A percentile compares a stretch with the other conserved stretches of the same genome.
phyloP scores from a whole-genome alignment of 2,113 vertebrate genomes.

The Microtus oregoni region DNA sequence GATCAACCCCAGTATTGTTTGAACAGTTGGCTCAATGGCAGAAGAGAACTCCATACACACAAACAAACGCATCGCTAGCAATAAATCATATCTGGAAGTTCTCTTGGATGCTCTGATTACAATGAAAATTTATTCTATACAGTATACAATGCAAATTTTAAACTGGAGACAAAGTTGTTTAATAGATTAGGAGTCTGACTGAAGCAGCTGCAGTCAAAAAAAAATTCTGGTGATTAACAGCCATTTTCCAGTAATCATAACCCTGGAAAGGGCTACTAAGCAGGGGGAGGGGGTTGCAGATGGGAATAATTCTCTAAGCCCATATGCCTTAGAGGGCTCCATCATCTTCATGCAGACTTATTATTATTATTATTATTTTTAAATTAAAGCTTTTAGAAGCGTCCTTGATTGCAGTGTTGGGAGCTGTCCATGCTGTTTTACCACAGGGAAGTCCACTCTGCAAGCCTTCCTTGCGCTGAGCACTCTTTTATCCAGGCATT shows the following conservation, averaged over 20 bases:
- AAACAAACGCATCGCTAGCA: slow-evolving; percentile 75
- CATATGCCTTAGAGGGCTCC: slow-evolving; percentile 77
- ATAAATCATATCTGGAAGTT: slow-evolving; percentile 79
- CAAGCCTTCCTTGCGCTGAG: slow-evolving; percentile 65
- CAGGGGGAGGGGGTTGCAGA: slow-evolving; percentile 81
- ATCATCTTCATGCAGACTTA: slow-evolving; percentile 80
- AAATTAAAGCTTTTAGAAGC: slow-evolving; percentile 81
- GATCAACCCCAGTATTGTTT: slow-evolving; percentile 76
- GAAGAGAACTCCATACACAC: slow-evolving; percentile 58
- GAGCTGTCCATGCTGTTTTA: slow-evolving; percentile 79
- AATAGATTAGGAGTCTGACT: slow-evolving; percentile 82
- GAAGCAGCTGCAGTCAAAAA: slow-evolving; percentile 85
- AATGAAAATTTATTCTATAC: slow-evolving; percentile 82
- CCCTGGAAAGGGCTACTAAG: slow-evolving; percentile 84
- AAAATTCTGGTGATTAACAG: slow-evolving; percentile 84
- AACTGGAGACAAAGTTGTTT: slow-evolving; percentile 82
- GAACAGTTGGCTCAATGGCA: slow-evolving; percentile 69
- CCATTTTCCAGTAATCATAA: slow-evolving; percentile 87
- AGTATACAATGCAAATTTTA: slow-evolving; percentile 83
- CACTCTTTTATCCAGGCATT: slow-evolving; percentile 68
- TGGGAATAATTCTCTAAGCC: slow-evolving; percentile 83
- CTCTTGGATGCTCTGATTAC: slow-evolving; percentile 76
- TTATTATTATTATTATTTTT: slow-evolving; percentile 83
- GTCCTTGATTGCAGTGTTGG: slow-evolving; percentile 76
- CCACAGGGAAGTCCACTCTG: slow-evolving; percentile 74